These are phyloP conservation scores for Empidonax alnorum DNA, from an alignment of 2,113 vertebrate species.

Conservation along the genomic window DNA sequence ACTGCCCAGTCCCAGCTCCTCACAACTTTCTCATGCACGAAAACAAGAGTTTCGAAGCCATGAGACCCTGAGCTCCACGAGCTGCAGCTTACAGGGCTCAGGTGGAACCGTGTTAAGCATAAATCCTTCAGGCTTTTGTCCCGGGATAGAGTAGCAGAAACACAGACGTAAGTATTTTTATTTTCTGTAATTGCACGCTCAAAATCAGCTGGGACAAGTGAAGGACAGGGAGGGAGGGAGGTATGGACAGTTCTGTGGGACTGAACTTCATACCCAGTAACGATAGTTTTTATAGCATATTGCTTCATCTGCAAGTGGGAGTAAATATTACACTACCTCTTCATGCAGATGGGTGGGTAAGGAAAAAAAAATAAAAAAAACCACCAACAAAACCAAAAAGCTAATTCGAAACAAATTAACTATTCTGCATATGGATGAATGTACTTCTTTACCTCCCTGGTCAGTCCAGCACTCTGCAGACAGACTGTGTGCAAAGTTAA, in stretches of 20 bases:
- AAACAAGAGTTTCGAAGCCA: neutral
- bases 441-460: neutral
- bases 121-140: neutral
- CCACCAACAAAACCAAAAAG: neutral
- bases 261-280: neutral
- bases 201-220: neutral
- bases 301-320: conserved; percentile 41
- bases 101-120: neutral
- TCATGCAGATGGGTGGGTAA: neutral
- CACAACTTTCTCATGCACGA: neutral
- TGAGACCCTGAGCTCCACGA: neutral
- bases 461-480: neutral
- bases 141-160: neutral
- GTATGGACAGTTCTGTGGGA: neutral
- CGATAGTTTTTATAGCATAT: neutral
- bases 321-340: conserved; percentile 34
- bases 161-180: neutral
- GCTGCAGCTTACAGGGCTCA: neutral
- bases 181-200: neutral
- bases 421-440: neutral
- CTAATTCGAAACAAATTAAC: conserved; percentile 42
- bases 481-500: neutral
- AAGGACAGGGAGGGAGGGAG: neutral
- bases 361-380: neutral
- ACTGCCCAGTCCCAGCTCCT: neutral